Conservation (phyloP, 2,113 vertebrate species). For the Panthera tigris region DNA sequence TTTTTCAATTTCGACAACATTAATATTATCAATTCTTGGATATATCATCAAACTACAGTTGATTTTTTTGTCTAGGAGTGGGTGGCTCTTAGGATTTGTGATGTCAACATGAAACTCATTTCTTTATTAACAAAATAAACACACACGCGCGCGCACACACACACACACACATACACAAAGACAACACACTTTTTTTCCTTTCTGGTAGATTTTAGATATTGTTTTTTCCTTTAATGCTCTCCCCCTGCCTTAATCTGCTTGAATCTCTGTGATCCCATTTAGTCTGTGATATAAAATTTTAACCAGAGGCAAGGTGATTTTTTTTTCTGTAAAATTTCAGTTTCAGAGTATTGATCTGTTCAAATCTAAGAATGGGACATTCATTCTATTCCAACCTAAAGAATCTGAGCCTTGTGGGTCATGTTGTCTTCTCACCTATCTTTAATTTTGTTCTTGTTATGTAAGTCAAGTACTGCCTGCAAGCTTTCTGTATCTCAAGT, state of each 20-base stretch:
- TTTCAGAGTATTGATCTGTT: neutral
- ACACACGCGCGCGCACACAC: too few species aligned
- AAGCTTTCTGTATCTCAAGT: neutral
- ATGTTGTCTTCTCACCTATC: neutral
- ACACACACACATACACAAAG: neutral
- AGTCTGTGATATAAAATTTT: neutral
- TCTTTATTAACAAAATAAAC: neutral
- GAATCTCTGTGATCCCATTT: neutral
- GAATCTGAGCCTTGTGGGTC: neutral
- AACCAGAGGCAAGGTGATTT: neutral
- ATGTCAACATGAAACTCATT: neutral
- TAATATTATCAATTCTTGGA: neutral
- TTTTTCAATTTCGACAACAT: neutral
- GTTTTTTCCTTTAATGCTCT: neutral
- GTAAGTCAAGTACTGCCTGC: neutral
- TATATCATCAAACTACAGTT: neutral
- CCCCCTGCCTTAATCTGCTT: neutral
- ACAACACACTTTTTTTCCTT: neutral
- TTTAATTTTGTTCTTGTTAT: neutral
- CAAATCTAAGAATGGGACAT: neutral
- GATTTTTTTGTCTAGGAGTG: neutral
- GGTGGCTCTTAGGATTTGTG: neutral
- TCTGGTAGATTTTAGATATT: neutral
- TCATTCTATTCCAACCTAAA: neutral
- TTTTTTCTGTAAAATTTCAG: neutral